Percentiles rank a stretch among this genome's conserved stretches.
These are phyloP conservation scores for Diarsia dahlii DNA, from an alignment of 2,888 invertebrate genomes.

Conservation along the genomic window DNA sequence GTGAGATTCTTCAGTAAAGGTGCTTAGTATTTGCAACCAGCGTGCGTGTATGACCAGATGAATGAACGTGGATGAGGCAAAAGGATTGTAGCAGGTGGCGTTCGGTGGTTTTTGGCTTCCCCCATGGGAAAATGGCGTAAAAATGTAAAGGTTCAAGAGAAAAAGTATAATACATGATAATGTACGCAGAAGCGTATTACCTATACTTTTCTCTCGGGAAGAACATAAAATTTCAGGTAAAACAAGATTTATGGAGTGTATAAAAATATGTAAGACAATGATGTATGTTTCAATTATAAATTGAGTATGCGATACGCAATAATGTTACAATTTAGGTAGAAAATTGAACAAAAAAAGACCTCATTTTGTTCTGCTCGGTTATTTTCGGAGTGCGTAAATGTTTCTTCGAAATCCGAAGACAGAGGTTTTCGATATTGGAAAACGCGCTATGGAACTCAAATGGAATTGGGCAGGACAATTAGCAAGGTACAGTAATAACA, in stretches of 20 bases:
- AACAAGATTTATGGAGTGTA: slow-evolving; percentile 28
- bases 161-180: slow-evolving; percentile 3
- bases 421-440: too few species aligned
- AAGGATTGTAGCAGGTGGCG: too few species aligned
- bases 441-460: too few species aligned
- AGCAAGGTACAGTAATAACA: too few species aligned
- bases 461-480: too few species aligned
- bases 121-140: background rate
- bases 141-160: slow-evolving; percentile 20
- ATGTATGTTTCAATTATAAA: slow-evolving; percentile 53
- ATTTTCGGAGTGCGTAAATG: background rate
- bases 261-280: slow-evolving; percentile 38
- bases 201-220: slow-evolving; percentile 7
- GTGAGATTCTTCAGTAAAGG: too few species aligned
- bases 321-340: slow-evolving; percentile 18
- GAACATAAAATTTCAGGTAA: slow-evolving; percentile 34
- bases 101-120: too few species aligned
- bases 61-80: too few species aligned
- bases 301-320: slow-evolving; percentile 7
- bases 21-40: too few species aligned
- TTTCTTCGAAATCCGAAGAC: too few species aligned
- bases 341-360: slow-evolving; percentile 21
- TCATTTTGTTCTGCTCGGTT: background rate
- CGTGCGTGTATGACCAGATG: too few species aligned
- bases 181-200: background rate